Base-by-base conservation (phyloP, 2,797 vertebrate species). In the Hozukius guyotensis region DNA sequence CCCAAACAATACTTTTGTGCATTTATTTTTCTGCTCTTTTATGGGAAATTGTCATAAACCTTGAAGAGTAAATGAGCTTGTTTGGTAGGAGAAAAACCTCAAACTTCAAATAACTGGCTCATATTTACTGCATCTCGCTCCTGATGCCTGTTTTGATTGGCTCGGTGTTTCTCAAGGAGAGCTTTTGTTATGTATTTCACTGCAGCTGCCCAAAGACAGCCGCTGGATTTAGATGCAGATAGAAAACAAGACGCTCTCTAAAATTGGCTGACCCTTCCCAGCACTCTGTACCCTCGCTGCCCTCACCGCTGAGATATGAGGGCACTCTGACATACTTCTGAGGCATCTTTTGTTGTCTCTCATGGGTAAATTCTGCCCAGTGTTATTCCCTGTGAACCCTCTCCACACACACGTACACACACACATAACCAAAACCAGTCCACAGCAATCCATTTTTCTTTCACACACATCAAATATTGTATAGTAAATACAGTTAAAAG, bases 261-360 rank as follows among this genome's bases (percentile, higher is more conserved):
- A 92, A 91, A 90, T 83, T 89, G 84, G 63, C 87, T 90, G 91
- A 95, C 88, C 90, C 75, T 82, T 84, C 86, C 55, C 80, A 72
- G 85, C 82, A 72, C 85, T 82, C 69, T 14, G 74, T 88, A 75
- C 72, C 85, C 75, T 87, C 70, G 83, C 77, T 89, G 83, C 89
- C 83, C 84, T 87, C 77, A 62, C 80, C 27, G 5, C 71, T 77
- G 75, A 90, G 89, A 93, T 91, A 89, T 83, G 85, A 94, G 90
- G 91, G 81, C 89, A 88, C 81, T 78, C 85, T 94, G 92, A 93
- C 92, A 92, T 90, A 83, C 78, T 88, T 92, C 86, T 84, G 85
- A 89, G 68, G 83, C 87, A 86, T 93, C 86, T 89, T 89, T 88
- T 87, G 81, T 90, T 90, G 86, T 91, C 92, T 92, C 80, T 89